These are phyloP conservation scores for Lasioglossum vierecki DNA, from an alignment of 2,888 invertebrate genomes.

Conservation along the genomic window DNA sequence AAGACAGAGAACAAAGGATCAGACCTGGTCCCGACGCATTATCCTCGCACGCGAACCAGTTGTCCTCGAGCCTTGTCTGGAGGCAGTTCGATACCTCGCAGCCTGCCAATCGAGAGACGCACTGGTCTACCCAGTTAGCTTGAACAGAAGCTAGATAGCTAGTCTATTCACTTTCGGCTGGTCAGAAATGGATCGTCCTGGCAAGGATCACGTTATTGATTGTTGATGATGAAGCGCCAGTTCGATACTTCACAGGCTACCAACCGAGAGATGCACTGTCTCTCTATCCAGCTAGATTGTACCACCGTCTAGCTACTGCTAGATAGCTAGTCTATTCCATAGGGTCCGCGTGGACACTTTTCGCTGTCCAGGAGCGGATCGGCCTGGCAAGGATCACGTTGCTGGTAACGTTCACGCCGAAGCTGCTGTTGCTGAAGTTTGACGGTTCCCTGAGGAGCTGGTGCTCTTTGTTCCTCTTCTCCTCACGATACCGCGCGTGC, in stretches of 20 bases:
- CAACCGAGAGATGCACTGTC: background rate
- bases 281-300: background rate
- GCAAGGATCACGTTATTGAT: background rate
- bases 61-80: background rate
- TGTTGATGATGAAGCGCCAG: background rate
- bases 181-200: slow-evolving; percentile 27
- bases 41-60: background rate
- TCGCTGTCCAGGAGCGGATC: slow-evolving; percentile 21
- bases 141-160: background rate
- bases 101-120: background rate
- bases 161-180: slow-evolving; percentile 36
- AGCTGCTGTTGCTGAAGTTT: background rate
- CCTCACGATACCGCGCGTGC: slow-evolving; percentile 70
- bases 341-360: slow-evolving; percentile 20
- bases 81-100: background rate
- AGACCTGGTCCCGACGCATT: background rate
- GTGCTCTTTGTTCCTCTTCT: slow-evolving; percentile 48
- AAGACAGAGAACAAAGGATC: background rate
- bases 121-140: background rate
- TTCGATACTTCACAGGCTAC: background rate
- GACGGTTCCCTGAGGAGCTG: slow-evolving; percentile 21
- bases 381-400: slow-evolving; percentile 10
- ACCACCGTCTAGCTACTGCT: background rate
- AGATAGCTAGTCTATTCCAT: slow-evolving; percentile 31
- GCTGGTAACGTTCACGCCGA: background rate